Evolutionary conservation across 2,888 invertebrate species (phyloP), one percentile per base, ranked within the genome.

Genomic region (Bellardia bayeri): DNA sequence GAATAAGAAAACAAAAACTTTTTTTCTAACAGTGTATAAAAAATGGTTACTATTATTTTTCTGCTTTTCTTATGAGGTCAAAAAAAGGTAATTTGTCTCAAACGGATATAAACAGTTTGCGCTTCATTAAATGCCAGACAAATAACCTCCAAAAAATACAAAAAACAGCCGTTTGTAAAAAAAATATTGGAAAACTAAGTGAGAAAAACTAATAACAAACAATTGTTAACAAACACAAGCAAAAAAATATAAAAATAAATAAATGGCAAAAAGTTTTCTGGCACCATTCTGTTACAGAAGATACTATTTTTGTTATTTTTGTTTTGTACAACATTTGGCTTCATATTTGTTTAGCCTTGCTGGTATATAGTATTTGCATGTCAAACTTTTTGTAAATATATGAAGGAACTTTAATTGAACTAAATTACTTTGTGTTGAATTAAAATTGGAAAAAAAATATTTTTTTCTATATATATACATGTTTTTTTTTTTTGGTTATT

Each of bases 111-210:
- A 82, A 81, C 76, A 84, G 87, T 85, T 87, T 87, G 81, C 82
- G 87, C 85, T 82, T 87, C 85, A 87, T 87, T 85, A 85, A 87
- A 82, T 82, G 66, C 78, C 82, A 87, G 87, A 87, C 87, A 87
- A 87, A 87, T 82, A 87, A 87, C 82, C 84, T 85, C 82, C 76
- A 84, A 84, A 68, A 75, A 83, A 40, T 30, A 69, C 16, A 33
- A 30, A 63, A 79, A 74, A 79, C 6, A 51, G 23, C 58, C 9
- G 8, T 16, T 45, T 14, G n/a, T 23, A 3, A 51, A 72, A 54
- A 63, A 80, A 66, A 74, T 51, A n/a, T n/a, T 45, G 6, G 2
- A 58, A 85, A 82, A 78, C 80, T 63, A 68, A 81, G 81, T 78
- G 81, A 75, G 83, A 87, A 84, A 84, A 87, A 87, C 87, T 87